phyloP scores from a whole-genome alignment of 2,888 invertebrate species.

The Laspeyria flexula region DNA sequence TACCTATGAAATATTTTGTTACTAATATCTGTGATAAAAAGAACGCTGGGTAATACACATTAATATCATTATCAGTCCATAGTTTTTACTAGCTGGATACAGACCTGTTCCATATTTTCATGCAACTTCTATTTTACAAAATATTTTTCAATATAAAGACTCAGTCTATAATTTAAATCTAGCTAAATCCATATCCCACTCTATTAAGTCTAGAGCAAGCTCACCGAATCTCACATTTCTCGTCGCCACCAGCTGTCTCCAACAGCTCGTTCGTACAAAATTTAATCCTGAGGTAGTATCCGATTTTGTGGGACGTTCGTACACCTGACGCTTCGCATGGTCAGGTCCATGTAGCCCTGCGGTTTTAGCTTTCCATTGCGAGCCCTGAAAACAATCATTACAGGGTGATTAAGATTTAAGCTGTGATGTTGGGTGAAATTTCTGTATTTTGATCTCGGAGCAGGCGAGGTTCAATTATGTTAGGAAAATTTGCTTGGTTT shows the following conservation, averaged over 20 bases:
- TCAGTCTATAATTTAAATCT: no score
- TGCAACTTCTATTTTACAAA: no score
- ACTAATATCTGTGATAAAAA: no score
- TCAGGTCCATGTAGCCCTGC: not conserved
- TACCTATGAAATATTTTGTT: no score
- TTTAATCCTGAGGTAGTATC: conserved; percentile 51
- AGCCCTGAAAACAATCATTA: not conserved
- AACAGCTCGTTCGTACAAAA: conserved; percentile 34
- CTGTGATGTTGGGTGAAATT: not conserved
- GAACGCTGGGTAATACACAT: no score
- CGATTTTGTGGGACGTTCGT: conserved; percentile 46
- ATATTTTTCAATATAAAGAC: no score
- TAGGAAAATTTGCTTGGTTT: no score
- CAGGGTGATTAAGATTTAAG: not conserved
- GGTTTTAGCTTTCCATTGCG: not conserved
- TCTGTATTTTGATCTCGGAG: not conserved
- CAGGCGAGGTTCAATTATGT: no score
- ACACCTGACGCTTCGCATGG: conserved; percentile 1
- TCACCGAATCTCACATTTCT: not conserved
- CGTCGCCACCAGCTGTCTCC: conserved; percentile 3
- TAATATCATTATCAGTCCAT: no score
- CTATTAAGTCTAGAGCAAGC: not conserved
- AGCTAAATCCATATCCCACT: no score
- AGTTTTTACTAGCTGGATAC: no score
- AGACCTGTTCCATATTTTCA: no score